Evolutionary conservation across 2,113 vertebrate species (phyloP).

Genomic region (Scophthalmus maximus): DNA sequence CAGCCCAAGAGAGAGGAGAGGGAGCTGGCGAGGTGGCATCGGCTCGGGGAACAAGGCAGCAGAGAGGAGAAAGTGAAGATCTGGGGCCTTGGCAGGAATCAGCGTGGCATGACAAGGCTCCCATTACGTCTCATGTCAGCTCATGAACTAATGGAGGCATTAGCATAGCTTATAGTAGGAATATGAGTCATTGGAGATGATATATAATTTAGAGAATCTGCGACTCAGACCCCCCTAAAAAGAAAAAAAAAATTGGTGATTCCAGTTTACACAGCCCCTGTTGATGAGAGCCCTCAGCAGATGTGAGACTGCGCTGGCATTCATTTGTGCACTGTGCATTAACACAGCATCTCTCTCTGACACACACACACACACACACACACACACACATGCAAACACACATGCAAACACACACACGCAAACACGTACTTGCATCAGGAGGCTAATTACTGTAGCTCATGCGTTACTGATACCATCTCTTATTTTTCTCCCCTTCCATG

Average conservation of each 20-base stretch:
- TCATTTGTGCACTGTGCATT: slow-evolving; percentile 54
- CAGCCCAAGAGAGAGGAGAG: slow-evolving; percentile 10
- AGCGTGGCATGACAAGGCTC: slow-evolving; percentile 61
- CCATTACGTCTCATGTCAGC: slow-evolving; percentile 64
- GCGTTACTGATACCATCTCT: slow-evolving; percentile 84
- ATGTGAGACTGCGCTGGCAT: slow-evolving; percentile 52
- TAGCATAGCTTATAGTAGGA: slow-evolving; percentile 71
- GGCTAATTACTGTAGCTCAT: slow-evolving; percentile 84
- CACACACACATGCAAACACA: slow-evolving; percentile 28
- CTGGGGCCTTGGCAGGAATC: slow-evolving; percentile 63
- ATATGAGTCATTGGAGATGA: slow-evolving; percentile 67
- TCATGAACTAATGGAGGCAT: slow-evolving; percentile 74
- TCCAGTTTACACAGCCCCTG: slow-evolving; percentile 58
- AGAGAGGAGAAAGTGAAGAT: slow-evolving; percentile 57
- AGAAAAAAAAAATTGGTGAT: too few species aligned
- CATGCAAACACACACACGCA: slow-evolving; percentile 43
- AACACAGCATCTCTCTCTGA: slow-evolving; percentile 30
- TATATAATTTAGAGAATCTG: slow-evolving; percentile 68
- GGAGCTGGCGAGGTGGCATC: slow-evolving; percentile 42
- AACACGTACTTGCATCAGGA: slow-evolving; percentile 72
- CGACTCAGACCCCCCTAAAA: slow-evolving; percentile 56
- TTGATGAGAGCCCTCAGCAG: slow-evolving; percentile 67
- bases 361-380: neutral
- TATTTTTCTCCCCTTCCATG: slow-evolving; percentile 78
- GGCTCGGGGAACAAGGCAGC: slow-evolving; percentile 47